Evolutionary conservation across 92 coral and sea anemone genomes (phyloP), one percentile per base, ranked within the genome.

Genomic region (Virgularia gustaviana): DNA sequence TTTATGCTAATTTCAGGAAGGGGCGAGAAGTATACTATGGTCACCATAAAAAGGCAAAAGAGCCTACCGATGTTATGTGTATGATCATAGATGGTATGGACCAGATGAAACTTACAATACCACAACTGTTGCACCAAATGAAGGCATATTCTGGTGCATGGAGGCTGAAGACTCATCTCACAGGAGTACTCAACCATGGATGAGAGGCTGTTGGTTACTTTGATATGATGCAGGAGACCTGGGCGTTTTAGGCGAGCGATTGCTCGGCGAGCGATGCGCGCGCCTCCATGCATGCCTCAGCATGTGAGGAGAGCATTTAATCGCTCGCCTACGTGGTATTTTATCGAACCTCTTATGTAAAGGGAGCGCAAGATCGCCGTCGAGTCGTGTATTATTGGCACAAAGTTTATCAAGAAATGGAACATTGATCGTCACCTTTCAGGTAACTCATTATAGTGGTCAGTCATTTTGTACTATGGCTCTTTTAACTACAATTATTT

Each of bases 81-180:
- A 2, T 72, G 4, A 72, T 80, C 0, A 79, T 79, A 12, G 84
- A 79, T 38, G 80, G 80, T 20, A 79, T 79, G 84, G 84, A 79
- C 57, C 84, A 79, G 53, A 72, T 34, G 28, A 79, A 79, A 39
- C 80, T 79, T 27, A 78, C 72, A 20, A n/a, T 72, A 22, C 84
- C 84, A 4, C 5, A 70, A 23, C 80, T 80, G 13, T 2, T 72
- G 4, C 32, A 34, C 29, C 62, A 52, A 62, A 64, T 78, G 22
- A 80, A 80, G 62, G 36, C 84, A 2, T 80, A 71, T 38, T 37
- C 57, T 2, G 38, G 73, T 18, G 79, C 84, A 9, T 72, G 84
- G 84, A 80, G 79, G 57, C 61, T 80, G 34, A 72, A 73, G 23
- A 72, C 84, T 1, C 84, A 80, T 73, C 65, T 72, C 16, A 80